A percentile compares a stretch with the other conserved stretches of the same genome.
phyloP scores from a whole-genome alignment of 1,140 invertebrate species.

The Asobara japonica region DNA sequence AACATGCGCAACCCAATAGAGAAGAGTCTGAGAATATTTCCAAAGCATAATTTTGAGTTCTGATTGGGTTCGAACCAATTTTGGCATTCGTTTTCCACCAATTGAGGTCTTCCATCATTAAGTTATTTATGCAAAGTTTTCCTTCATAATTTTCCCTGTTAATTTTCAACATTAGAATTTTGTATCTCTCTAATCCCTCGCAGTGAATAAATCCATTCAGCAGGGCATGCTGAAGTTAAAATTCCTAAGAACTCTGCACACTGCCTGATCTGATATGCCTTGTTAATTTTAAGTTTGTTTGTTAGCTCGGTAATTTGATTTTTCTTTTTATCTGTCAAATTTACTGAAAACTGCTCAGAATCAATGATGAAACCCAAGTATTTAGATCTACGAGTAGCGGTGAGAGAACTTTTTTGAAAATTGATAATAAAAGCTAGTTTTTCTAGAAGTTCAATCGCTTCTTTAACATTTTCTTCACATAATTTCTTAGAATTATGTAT shows the following conservation, averaged over 20 bases:
- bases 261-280: conserved; percentile 5
- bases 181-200: neutral
- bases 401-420: conserved; percentile 15
- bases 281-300: neutral
- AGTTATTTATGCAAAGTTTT: neutral
- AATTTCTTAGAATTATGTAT: conserved; percentile 14
- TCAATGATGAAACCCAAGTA: conserved; percentile 28
- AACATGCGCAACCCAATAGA: conserved; percentile 42
- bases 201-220: neutral
- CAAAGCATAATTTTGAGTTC: conserved; percentile 16
- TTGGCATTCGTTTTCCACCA: conserved; percentile 6
- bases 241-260: conserved; percentile 12
- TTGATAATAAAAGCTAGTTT: conserved; percentile 15
- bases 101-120: conserved; percentile 11
- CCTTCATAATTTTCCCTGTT: neutral
- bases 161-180: neutral
- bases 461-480: conserved; percentile 21
- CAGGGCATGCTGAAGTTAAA: conserved; percentile 1
- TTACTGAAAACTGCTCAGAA: neutral
- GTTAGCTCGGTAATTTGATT: neutral
- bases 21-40: conserved; percentile 48
- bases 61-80: conserved; percentile 21
- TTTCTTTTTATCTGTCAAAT: conserved; percentile 19
- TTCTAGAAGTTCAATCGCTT: conserved; percentile 32
- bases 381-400: conserved; percentile 8